Conservation (phyloP, 2,888 invertebrate species). For the Dioctria rufipes region DNA sequence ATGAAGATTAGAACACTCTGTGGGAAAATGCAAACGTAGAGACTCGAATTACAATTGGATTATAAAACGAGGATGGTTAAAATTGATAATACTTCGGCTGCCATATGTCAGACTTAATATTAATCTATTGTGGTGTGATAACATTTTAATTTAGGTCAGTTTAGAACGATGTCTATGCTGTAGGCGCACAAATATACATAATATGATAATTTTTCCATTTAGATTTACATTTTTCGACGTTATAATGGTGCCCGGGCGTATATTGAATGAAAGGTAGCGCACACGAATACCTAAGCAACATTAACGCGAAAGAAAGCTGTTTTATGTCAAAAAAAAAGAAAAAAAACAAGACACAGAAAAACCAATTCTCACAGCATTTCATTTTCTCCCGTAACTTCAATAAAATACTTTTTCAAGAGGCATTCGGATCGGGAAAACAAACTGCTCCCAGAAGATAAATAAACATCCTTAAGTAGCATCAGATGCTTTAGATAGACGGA, state of each 20-base stretch:
- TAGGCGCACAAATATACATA: background rate
- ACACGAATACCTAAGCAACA: background rate
- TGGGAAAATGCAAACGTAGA: no score
- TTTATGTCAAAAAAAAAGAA: no score
- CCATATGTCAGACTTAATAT: background rate
- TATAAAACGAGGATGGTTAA: background rate
- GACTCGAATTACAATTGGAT: no score
- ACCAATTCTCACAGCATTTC: no score
- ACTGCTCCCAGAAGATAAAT: conserved; percentile 24
- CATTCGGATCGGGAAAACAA: conserved; percentile 18
- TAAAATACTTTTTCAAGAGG: conserved; percentile 8
- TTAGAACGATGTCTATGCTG: no score
- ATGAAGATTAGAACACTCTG: background rate
- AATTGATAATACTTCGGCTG: background rate
- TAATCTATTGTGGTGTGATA: background rate
- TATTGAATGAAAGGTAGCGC: background rate
- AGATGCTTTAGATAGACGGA: background rate
- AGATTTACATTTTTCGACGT: background rate
- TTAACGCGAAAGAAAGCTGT: background rate
- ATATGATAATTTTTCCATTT: background rate
- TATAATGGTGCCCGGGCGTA: background rate
- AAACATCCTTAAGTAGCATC: conserved; percentile 29
- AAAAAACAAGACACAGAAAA: no score
- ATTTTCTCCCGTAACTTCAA: background rate
- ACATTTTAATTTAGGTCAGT: background rate